Base-by-base conservation (phyloP, 2,113 vertebrate species). In the Hylia prasina region DNA sequence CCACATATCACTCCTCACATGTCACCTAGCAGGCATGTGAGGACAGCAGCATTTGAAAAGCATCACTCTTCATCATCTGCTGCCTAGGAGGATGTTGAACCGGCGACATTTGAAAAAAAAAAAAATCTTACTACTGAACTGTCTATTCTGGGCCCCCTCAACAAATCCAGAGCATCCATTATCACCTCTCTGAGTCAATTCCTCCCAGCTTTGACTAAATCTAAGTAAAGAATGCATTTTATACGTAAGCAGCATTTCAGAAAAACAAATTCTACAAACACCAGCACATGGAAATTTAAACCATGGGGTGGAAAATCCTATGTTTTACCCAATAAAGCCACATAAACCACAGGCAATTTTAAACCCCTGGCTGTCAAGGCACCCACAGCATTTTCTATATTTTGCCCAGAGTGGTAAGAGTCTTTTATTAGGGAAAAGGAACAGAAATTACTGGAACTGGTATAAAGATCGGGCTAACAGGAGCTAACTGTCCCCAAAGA, bases 181-280 rank as follows among this genome's bases (percentile, higher is more conserved):
- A 90, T 60, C 51, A 60, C 24, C 42, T 33, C 42, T 58, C 58
- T 25, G 44, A 92, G 71, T 37, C 61, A 72, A 66, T 13, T 88
- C 79, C 76, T 90, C n/a, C 63, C 51, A 33, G 28, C 4, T 35
- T 23, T 1, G 0, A 60, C 53, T 51, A 69, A 91, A 82, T 9
- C 3, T 40, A 78, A 93, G 48, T 40, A 87, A 88, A 42, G 39
- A 51, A 39, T 83, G 82, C 3, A 73, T 86, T 95, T 78, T n/a
- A 88, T 33, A 71, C 21, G 18, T 51, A 83, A 83, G 40, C 39
- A 96, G 37, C 28, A 76, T 35, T 86, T 94, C 60, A 96, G 88
- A 94, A 95, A 97, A 96, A 94, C 71, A 94, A 93, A 83, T 53
- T 71, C 65, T 90, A 95, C 60, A 60, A 96, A 82, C 35, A 90